Percentiles rank a stretch among this genome's conserved stretches.
These are phyloP conservation scores for Ormyrus pomaceus DNA, from an alignment of 2,888 invertebrate species.

Conservation along the genomic window DNA sequence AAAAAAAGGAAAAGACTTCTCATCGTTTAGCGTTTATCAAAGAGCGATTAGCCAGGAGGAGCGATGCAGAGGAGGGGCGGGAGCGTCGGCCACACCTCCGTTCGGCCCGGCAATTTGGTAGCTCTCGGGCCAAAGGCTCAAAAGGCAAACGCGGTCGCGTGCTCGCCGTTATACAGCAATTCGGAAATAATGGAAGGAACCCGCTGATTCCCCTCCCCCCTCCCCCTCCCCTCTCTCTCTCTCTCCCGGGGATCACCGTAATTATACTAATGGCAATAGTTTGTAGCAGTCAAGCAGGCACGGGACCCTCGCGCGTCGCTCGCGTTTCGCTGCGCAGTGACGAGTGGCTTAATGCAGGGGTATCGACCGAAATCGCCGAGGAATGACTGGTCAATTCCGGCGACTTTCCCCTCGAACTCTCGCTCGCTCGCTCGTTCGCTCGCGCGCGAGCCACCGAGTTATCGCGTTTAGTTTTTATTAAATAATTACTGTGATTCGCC, in stretches of 20 bases:
- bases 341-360: constrained; percentile 48
- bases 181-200: constrained; percentile 58
- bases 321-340: constrained; percentile 26
- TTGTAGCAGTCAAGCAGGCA: constrained; percentile 48
- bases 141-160: constrained; percentile 56
- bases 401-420: background rate
- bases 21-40: constrained; percentile 43
- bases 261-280: constrained; percentile 63
- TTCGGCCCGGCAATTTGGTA: constrained; percentile 44
- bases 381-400: constrained; percentile 55
- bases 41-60: constrained; percentile 48
- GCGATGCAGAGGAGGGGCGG: background rate
- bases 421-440: background rate
- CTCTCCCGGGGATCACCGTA: constrained; percentile 55
- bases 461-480: constrained; percentile 53
- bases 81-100: constrained; percentile 42
- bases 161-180: constrained; percentile 51
- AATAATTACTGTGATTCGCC: constrained; percentile 54
- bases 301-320: constrained; percentile 1
- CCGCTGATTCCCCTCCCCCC: constrained; percentile 17
- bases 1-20: constrained; percentile 10
- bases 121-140: constrained; percentile 23
- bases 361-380: constrained; percentile 41
- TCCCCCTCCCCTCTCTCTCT: background rate
- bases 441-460: constrained; percentile 15